Evolutionary conservation across 2,888 invertebrate genomes (phyloP), one percentile per base, ranked within the genome.

Genomic region (Agrilus cyanescens): DNA sequence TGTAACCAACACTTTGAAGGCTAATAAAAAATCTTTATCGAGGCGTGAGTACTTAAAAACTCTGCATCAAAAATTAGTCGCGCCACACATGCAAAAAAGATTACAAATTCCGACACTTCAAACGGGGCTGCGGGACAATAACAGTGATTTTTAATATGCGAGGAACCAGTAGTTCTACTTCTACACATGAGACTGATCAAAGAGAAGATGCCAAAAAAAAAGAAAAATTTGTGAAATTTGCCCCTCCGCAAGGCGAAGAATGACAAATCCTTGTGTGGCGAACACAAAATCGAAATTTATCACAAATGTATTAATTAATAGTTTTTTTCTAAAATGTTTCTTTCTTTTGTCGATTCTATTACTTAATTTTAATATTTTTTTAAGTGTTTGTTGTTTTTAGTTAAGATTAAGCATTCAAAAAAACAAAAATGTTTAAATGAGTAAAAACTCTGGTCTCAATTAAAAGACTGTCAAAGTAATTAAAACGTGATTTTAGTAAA

Each of bases 31-130:
- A 35, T 13, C 14, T 35, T 35, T 35, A 35, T 18, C 14, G 35
- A 35, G 35, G 35, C 35, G 35, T 35, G 35, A 35, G 13, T 35
- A 35, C 35, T 35, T 14, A 13, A 35, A 35, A 35, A 35, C 5
- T 15, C 13, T 35, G 13, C 35, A 35, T 35, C 14, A 35, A 3
- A 35, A 35, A 12, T 35, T 35, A 14, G 35, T 35, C 35, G 35
- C 3, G 35, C 35, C 35, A 35, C 14, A 35, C 12, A 35, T 35
- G 35, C 35, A 35, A 35, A 35, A 35, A 35, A 4, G 35, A 35
- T 7, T 35, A 18, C 35, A 35, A 35, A 12, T 35, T 4, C 35
- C 35, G 7, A 35, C 35, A 35, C 35, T 13, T 35, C 35, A 35
- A 35, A 35, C 35, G 5, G 14, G 35, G 2, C 35, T 35, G 35